These are phyloP conservation scores for Drosophila kanekoi DNA, from an alignment of 2,888 invertebrate genomes.

Conservation along the genomic window DNA sequence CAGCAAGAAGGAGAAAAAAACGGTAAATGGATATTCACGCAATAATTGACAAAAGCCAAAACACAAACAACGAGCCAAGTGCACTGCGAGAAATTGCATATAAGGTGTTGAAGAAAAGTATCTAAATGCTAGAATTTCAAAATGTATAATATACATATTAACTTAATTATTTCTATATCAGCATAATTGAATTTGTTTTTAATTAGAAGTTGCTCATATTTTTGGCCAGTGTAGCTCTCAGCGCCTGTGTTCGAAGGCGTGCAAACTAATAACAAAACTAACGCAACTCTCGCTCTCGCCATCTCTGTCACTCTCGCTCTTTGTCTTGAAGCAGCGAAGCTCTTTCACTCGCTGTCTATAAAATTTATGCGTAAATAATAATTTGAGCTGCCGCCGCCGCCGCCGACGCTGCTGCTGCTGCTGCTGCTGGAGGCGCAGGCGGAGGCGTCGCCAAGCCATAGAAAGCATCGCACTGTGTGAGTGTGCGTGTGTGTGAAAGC, in stretches of 20 bases:
- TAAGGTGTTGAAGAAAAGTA: not conserved
- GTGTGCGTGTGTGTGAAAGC: constrained; percentile 51
- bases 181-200: not conserved
- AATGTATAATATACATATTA: too few species aligned
- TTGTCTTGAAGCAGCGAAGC: constrained; percentile 6
- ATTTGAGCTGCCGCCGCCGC: constrained; percentile 42
- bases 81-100: constrained; percentile 28
- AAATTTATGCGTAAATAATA: constrained; percentile 68
- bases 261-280: constrained; percentile 44
- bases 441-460: constrained; percentile 63
- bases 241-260: constrained; percentile 1
- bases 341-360: constrained; percentile 48
- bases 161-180: too few species aligned
- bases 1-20: constrained; percentile 10
- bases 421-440: constrained; percentile 23
- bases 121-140: too few species aligned
- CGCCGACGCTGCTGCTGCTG: constrained; percentile 17
- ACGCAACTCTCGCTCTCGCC: constrained; percentile 35
- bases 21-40: constrained; percentile 64
- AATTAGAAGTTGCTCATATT: not conserved
- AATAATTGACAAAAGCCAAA: constrained; percentile 63
- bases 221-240: constrained; percentile 20
- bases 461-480: constrained; percentile 61
- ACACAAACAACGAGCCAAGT: constrained; percentile 34
- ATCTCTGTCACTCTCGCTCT: constrained; percentile 22